A percentile compares a stretch with the other conserved stretches of the same genome.
Conservation (phyloP, 1,140 invertebrate species). For the Pachyrhynchus sulphureomaculatus region DNA sequence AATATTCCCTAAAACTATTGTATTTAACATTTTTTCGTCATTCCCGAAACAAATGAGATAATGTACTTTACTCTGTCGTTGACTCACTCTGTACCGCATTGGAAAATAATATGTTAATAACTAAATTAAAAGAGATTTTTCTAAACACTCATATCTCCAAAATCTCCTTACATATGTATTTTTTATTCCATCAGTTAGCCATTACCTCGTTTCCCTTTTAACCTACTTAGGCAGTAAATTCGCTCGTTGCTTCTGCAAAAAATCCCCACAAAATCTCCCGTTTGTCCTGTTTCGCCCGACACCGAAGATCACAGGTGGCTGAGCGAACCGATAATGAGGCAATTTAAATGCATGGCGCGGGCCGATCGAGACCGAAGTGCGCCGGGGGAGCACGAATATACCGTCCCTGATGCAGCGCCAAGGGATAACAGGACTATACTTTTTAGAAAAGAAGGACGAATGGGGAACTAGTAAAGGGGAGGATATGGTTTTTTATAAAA, state of each 20-base stretch:
- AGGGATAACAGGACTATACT: constrained; percentile 6
- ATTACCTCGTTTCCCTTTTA: no score
- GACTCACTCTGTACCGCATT: no score
- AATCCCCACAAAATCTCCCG: background rate
- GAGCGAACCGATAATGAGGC: constrained; percentile 45
- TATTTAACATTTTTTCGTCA: no score
- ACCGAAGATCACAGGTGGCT: constrained; percentile 41
- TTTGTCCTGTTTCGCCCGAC: constrained; percentile 7
- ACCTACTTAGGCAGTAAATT: background rate
- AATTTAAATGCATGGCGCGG: constrained; percentile 47
- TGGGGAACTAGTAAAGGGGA: background rate
- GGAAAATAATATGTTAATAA: no score
- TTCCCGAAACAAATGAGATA: no score
- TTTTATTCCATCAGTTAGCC: no score
- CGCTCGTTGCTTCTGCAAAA: background rate
- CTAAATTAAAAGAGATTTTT: no score
- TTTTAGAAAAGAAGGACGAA: background rate
- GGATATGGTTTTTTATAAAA: no score
- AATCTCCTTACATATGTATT: no score
- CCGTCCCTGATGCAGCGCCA: constrained; percentile 7
- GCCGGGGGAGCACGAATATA: constrained; percentile 38
- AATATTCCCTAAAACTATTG: no score
- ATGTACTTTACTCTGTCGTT: no score
- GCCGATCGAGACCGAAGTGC: constrained; percentile 38
- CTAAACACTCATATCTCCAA: no score